A percentile compares a stretch with the other conserved stretches of the same genome.
Conservation (phyloP, 2,113 vertebrate species). For the Eonycteris spelaea region DNA sequence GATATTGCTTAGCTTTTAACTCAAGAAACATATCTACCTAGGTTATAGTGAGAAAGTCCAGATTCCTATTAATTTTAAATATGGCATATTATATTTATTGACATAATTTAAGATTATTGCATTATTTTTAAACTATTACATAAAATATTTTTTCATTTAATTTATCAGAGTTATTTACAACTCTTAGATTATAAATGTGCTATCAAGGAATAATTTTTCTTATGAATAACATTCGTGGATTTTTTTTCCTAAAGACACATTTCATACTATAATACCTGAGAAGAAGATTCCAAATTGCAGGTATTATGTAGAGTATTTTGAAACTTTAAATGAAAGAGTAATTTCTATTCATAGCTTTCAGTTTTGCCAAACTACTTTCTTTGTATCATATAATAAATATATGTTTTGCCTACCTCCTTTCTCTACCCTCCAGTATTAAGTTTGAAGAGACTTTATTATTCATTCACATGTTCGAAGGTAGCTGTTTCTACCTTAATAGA, state of each 20-base stretch:
- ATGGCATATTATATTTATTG: not conserved
- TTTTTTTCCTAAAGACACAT: not conserved
- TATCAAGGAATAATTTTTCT: not conserved
- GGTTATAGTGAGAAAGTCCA: not conserved
- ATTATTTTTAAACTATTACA: not conserved
- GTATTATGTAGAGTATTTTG: not conserved
- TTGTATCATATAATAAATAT: conserved; percentile 60
- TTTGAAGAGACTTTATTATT: conserved; percentile 72
- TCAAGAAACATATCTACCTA: not conserved
- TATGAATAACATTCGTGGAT: not conserved
- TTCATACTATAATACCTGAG: not conserved
- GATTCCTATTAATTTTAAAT: not conserved
- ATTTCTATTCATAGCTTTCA: conserved; percentile 36
- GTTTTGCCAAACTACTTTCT: conserved; percentile 27
- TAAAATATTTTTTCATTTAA: not conserved
- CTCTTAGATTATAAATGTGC: not conserved
- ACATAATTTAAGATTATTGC: not conserved
- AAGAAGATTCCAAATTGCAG: conserved; percentile 41
- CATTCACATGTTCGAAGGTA: conserved; percentile 59
- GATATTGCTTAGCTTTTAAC: not conserved
- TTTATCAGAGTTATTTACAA: not conserved
- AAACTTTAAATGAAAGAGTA: conserved; percentile 49
- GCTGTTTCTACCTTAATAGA: conserved; percentile 66
- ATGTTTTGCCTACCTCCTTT: conserved; percentile 51
- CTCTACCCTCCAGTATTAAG: conserved; percentile 53